Conservation (phyloP, 2,888 invertebrate genomes). For the Hedychridium roseum region DNA sequence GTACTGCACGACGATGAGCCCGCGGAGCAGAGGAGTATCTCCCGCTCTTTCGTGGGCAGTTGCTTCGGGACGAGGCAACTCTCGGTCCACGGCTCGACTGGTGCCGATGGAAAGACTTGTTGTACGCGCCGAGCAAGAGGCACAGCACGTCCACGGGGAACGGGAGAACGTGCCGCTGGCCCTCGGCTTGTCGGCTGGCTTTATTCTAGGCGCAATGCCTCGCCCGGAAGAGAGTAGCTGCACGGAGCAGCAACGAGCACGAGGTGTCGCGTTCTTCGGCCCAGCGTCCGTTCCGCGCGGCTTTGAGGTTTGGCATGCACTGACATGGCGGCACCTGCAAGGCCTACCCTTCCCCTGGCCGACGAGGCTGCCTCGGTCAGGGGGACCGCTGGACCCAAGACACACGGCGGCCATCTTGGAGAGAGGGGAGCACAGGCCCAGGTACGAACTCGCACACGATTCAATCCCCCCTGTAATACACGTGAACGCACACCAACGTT, state of each 20-base stretch:
- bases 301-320: constrained; percentile 62
- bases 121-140: background rate
- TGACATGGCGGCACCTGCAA: constrained; percentile 64
- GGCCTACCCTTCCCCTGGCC: constrained; percentile 55
- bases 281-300: constrained; percentile 58
- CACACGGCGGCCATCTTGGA: constrained; percentile 62
- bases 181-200: constrained; percentile 1
- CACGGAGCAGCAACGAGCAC: constrained; percentile 22
- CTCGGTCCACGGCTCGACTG: background rate
- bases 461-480: too few relatives aligned
- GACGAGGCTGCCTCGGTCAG: constrained; percentile 47
- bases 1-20: too few relatives aligned
- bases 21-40: too few relatives aligned
- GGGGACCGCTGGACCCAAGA: constrained; percentile 49
- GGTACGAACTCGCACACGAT: too few relatives aligned
- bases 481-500: too few relatives aligned
- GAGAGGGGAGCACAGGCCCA: constrained; percentile 48
- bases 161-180: constrained; percentile 8
- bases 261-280: constrained; percentile 47
- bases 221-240: constrained; percentile 4
- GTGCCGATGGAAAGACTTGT: background rate
- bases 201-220: constrained; percentile 6
- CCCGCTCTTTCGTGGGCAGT: too few relatives aligned
- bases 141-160: background rate
- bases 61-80: background rate